Base-by-base conservation (phyloP, 1,140 invertebrate species). In the Tribolium castaneum region DNA sequence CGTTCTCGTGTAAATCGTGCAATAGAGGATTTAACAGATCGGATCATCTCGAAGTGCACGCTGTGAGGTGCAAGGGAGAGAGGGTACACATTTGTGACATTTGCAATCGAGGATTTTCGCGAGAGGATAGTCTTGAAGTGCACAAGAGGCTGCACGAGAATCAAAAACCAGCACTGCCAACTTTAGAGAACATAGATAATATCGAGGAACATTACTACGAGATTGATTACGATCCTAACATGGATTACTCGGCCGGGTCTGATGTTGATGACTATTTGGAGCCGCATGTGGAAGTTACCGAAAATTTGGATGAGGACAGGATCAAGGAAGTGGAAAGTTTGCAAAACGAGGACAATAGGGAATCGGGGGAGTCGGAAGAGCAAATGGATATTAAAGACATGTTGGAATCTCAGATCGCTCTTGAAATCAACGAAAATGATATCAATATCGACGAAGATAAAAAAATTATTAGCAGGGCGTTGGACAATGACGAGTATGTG, bases 1-100 rank as follows among this genome's bases (percentile, higher is more conserved):
- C 86, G 80, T 91, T 85, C 84, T 89, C 86, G 79, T 91, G 90
- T 80, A 86, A 87, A 34, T 85, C 87, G 0, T 92, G 91, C 78
- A 86, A 87, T 35, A 86, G 87, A 12, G 87, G 88, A 6, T 90
- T 90, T 77, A 85, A 87, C n/a, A 83, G 88, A 2, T 79, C 84
- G 9, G 89, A 90, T 76, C 88, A 89, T 70, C 83, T 90, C 7
- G 83, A 85, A 19, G 86, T 87, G 6, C 90, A 90, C 79, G 83
- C 77, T 6, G 81, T 78, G 75, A 82, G 80, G 59, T 86, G 86
- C 78, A 85, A 85, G 81, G 84, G 85, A 2, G 83, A 86, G 45
- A 80, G 70, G 30, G 86, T 89, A 1, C 86, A 88, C 70, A 83
- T 85, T 50, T 90, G 89, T 80, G 83, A 87, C 70, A 84, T 87